Evolutionary conservation across 2,888 invertebrate genomes (phyloP).

Genomic region (Drosophila mercatorum): DNA sequence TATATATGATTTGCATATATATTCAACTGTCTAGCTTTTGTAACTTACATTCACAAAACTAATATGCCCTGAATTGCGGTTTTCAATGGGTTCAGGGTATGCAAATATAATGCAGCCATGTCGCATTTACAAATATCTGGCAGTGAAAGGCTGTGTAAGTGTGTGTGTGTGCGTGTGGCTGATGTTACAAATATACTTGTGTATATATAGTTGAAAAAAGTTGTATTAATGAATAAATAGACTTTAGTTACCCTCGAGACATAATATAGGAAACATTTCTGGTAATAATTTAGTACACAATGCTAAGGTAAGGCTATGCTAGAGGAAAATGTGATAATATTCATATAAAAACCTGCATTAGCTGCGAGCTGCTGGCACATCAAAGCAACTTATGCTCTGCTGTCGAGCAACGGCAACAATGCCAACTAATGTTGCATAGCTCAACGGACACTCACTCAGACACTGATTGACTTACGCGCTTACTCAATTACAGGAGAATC

Average conservation of each 20-base stretch:
- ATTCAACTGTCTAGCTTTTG: too few species aligned
- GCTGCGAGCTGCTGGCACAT: not conserved
- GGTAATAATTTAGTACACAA: not conserved
- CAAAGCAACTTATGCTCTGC: not conserved
- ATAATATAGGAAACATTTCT: not conserved
- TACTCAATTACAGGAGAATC: constrained; percentile 44
- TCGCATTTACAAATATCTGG: constrained; percentile 28
- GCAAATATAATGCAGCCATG: constrained; percentile 25
- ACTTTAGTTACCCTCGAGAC: constrained; percentile 19
- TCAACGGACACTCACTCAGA: not conserved
- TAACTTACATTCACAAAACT: not conserved
- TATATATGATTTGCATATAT: too few species aligned
- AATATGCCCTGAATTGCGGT: not conserved
- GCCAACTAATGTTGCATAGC: not conserved
- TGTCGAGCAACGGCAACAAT: not conserved
- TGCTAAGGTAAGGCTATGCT: not conserved
- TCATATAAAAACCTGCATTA: constrained; percentile 10
- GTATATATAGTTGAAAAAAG: constrained; percentile 34
- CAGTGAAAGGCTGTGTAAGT: not conserved
- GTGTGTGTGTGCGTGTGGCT: constrained; percentile 2
- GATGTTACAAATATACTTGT: constrained; percentile 1
- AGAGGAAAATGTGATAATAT: constrained; percentile 18
- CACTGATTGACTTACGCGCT: constrained; percentile 37
- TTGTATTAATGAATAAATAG: constrained; percentile 50
- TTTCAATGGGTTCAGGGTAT: not conserved